Evolutionary conservation across 37 sponge, comb jelly and placozoan genomes (phyloP).

Genomic region (Chondrosia reniformis): DNA sequence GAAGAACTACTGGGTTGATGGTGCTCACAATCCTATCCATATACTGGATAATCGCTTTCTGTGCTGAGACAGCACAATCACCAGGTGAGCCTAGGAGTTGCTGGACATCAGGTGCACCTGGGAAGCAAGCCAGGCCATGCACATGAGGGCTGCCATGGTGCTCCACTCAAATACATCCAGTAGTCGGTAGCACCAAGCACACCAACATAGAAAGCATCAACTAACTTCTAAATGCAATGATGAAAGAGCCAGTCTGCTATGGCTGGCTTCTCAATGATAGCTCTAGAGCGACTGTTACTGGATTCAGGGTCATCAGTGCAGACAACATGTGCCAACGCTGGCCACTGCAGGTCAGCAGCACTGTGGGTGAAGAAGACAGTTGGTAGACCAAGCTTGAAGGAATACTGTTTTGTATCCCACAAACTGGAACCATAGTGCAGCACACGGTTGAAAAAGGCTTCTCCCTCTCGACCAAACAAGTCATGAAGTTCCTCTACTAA

Average conservation of each 20-base stretch:
- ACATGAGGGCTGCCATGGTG: slow-evolving; percentile 58
- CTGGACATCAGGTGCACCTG: slow-evolving; percentile 18
- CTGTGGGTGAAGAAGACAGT: slow-evolving; percentile 54
- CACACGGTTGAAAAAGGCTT: slow-evolving; percentile 25
- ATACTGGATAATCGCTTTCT: slow-evolving; percentile 26
- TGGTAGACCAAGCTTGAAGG: slow-evolving; percentile 36
- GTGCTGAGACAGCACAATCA: neutral
- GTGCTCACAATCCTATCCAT: slow-evolving; percentile 33
- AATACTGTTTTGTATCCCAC: slow-evolving; percentile 33
- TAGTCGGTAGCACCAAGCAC: slow-evolving; percentile 52
- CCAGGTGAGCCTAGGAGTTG: neutral
- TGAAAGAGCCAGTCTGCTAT: slow-evolving; percentile 63
- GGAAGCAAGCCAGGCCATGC: slow-evolving; percentile 53
- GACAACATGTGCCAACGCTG: slow-evolving; percentile 41
- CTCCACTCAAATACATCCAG: slow-evolving; percentile 45
- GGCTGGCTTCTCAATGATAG: slow-evolving; percentile 54
- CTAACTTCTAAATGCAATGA: slow-evolving; percentile 33
- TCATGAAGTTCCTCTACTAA: slow-evolving; percentile 39
- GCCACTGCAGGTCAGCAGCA: slow-evolving; percentile 65
- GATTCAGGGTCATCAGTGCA: slow-evolving; percentile 30
- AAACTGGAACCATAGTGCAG: slow-evolving; percentile 24
- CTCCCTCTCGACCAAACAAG: slow-evolving; percentile 37
- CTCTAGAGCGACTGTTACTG: neutral
- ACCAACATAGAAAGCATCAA: slow-evolving; percentile 37
- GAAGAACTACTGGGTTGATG: slow-evolving; percentile 36